Percentiles rank a stretch among this genome's conserved stretches.
These are phyloP conservation scores for Ceratothoa steindachneri DNA, from an alignment of 2,888 invertebrate species.

Conservation along the genomic window DNA sequence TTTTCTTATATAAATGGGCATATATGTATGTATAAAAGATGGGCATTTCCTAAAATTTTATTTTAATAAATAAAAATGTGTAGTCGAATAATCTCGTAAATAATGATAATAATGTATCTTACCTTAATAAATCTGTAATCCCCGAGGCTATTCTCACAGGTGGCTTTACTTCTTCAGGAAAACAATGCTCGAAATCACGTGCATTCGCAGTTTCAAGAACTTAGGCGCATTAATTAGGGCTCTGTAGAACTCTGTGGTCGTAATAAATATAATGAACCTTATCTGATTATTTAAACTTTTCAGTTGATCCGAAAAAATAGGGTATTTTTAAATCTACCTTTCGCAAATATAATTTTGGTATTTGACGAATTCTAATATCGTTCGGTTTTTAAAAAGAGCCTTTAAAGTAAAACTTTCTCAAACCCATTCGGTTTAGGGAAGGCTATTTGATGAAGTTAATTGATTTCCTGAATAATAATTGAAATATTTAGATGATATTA, in stretches of 20 bases:
- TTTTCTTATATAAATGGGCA: too few species aligned
- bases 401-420: too few species aligned
- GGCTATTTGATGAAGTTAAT: too few species aligned
- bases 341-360: too few species aligned
- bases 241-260: neutral
- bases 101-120: neutral
- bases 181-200: neutral
- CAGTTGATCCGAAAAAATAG: neutral
- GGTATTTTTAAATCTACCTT: too few species aligned
- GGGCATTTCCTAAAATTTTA: too few species aligned
- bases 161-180: neutral
- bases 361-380: too few species aligned
- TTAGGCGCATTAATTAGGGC: neutral
- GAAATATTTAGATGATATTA: too few species aligned
- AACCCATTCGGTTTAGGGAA: too few species aligned
- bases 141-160: neutral
- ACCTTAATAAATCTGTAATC: neutral
- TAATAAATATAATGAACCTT: neutral
- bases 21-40: too few species aligned
- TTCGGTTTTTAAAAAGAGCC: too few species aligned
- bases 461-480: too few species aligned
- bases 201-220: neutral
- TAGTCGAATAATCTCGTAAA: neutral
- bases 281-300: neutral
- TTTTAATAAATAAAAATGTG: neutral